Percentiles rank a stretch among this genome's conserved stretches.
Conservation (phyloP, 2,888 invertebrate genomes). For the Brenthis ino region DNA sequence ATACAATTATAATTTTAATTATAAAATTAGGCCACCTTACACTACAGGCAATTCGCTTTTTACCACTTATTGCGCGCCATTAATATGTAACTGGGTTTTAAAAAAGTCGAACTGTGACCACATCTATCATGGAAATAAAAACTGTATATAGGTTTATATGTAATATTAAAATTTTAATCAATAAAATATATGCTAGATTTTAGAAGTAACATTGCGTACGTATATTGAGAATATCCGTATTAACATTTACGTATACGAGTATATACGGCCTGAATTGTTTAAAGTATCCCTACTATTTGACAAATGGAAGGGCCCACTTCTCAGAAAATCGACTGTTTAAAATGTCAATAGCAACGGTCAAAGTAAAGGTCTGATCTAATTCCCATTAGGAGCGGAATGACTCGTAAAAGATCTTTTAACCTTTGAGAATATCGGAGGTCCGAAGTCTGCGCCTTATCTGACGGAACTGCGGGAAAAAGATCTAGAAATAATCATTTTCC, state of each 20-base stretch:
- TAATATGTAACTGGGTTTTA: slow-evolving; percentile 19
- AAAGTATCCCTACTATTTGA: not conserved
- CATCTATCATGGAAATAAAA: not conserved
- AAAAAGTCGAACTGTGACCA: slow-evolving; percentile 19
- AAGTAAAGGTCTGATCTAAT: slow-evolving; percentile 40
- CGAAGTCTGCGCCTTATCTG: slow-evolving; percentile 5
- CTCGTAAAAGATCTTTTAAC: slow-evolving; percentile 39
- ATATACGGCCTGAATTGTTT: not conserved
- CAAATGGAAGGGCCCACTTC: slow-evolving; percentile 31
- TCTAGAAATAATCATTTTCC: not conserved
- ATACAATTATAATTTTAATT: slow-evolving; percentile 19
- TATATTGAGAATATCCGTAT: not conserved
- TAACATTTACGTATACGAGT: not conserved
- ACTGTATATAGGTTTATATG: not conserved
- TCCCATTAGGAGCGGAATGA: slow-evolving; percentile 37
- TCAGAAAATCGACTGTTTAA: slow-evolving; percentile 58
- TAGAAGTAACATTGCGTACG: no score
- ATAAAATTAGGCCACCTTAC: slow-evolving; percentile 17
- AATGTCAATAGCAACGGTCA: slow-evolving; percentile 54
- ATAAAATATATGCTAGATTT: not conserved
- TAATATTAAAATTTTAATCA: not conserved
- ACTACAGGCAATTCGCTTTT: slow-evolving; percentile 18
- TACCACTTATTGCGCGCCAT: slow-evolving; percentile 23
- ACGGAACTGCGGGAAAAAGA: not conserved
- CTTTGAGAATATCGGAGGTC: slow-evolving; percentile 33